A percentile compares a stretch with the other conserved stretches of the same genome.
Conservation (phyloP, 2,888 invertebrate species). For the Eurytoma adleriae region DNA sequence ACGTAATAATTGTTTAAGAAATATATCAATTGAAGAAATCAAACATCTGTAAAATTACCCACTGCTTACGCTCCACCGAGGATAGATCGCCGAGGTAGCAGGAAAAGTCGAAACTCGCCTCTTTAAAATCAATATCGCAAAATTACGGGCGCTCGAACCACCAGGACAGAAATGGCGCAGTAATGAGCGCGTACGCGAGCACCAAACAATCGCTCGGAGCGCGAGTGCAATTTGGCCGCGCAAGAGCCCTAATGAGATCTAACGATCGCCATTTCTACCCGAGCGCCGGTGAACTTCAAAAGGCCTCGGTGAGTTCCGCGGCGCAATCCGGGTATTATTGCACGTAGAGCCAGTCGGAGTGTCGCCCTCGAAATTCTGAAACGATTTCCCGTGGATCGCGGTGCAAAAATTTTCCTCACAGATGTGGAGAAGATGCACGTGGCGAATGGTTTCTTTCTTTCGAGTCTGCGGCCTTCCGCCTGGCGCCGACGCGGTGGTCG, state of each 20-base stretch:
- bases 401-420: not conserved
- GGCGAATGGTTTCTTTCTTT: not conserved
- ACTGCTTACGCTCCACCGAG: conserved; percentile 7
- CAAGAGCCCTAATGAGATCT: conserved; percentile 46
- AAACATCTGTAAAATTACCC: not conserved
- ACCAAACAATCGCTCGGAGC: conserved; percentile 19
- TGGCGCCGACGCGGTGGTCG: conserved; percentile 30
- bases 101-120: conserved; percentile 2
- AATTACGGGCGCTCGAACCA: conserved; percentile 15
- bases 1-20: not conserved
- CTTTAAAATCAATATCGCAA: conserved; percentile 38
- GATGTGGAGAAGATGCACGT: not conserved
- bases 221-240: not conserved
- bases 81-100: not conserved
- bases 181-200: not conserved
- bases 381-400: not conserved
- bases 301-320: conserved; percentile 35
- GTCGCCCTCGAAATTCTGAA: not conserved
- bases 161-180: conserved; percentile 5
- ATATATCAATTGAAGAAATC: too few relatives aligned
- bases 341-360: not conserved
- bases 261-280: conserved; percentile 48
- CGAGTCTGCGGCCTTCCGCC: conserved; percentile 3
- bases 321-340: not conserved
- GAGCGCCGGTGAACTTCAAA: conserved; percentile 42